phyloP scores from a whole-genome alignment of 2,113 vertebrate species.

The Semnornis frantzii region DNA sequence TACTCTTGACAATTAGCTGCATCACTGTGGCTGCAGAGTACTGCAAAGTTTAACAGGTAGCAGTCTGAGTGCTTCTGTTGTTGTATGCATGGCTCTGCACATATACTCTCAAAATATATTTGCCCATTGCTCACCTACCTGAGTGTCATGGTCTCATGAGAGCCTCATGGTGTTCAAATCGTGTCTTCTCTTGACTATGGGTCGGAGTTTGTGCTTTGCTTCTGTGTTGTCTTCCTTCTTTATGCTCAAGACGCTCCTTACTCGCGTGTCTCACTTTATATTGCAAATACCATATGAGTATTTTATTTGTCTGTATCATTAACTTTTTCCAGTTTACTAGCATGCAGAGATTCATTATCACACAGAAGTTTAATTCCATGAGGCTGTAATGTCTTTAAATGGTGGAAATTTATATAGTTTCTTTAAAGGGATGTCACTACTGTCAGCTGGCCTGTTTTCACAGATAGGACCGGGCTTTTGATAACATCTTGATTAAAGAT shows the following conservation, averaged over 20 bases:
- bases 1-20: neutral
- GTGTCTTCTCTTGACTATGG: neutral
- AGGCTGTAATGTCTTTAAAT: accelerated
- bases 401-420: neutral
- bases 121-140: neutral
- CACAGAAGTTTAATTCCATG: neutral
- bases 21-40: neutral
- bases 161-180: neutral
- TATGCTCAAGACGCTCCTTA: neutral
- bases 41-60: neutral
- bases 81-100: neutral
- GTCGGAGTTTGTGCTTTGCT: neutral
- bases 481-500: neutral
- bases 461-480: neutral
- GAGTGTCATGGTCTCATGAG: neutral
- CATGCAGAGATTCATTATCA: neutral
- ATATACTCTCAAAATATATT: neutral
- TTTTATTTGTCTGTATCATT: neutral
- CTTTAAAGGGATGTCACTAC: neutral
- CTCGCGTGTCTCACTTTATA: neutral
- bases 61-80: neutral
- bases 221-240: neutral
- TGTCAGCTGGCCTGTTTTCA: neutral
- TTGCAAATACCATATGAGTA: neutral
- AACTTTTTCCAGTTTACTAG: neutral